phyloP scores from a whole-genome alignment of 2,888 invertebrate genomes.

The Conops quadrifasciatus region DNA sequence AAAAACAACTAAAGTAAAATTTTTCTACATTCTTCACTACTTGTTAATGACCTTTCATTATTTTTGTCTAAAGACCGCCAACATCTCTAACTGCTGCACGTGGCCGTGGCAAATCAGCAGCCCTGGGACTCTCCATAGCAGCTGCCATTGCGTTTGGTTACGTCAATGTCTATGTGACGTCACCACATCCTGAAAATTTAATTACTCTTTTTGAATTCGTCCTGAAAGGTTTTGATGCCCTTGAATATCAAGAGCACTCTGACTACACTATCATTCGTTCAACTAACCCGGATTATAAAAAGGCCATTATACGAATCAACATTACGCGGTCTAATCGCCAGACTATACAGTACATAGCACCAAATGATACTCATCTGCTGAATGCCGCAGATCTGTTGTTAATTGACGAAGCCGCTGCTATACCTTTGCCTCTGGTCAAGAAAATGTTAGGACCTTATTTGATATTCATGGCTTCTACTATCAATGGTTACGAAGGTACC shows the following conservation, averaged over 20 bases:
- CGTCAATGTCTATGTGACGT: slow-evolving; percentile 94
- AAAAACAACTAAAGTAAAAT: slow-evolving; percentile 75
- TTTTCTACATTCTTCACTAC: neutral
- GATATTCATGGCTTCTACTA: slow-evolving; percentile 94
- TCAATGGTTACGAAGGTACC: slow-evolving; percentile 98
- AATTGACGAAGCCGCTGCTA: slow-evolving; percentile 99
- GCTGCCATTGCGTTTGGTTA: slow-evolving; percentile 82
- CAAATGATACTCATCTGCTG: slow-evolving; percentile 86
- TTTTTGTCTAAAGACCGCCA: slow-evolving; percentile 74
- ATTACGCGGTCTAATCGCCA: slow-evolving; percentile 90
- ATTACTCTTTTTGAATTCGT: slow-evolving; percentile 97
- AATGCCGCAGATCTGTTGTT: slow-evolving; percentile 94
- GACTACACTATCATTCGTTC: slow-evolving; percentile 96
- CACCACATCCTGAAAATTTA: slow-evolving; percentile 97
- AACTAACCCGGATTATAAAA: slow-evolving; percentile 95
- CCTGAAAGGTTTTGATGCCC: slow-evolving; percentile 91
- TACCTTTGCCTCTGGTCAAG: slow-evolving; percentile 92
- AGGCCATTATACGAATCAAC: slow-evolving; percentile 93
- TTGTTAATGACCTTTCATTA: neutral
- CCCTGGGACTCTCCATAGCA: slow-evolving; percentile 90
- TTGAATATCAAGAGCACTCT: slow-evolving; percentile 94
- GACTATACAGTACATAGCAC: slow-evolving; percentile 97
- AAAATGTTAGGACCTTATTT: slow-evolving; percentile 89
- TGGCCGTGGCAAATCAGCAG: slow-evolving; percentile 98
- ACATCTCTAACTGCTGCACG: slow-evolving; percentile 95